Evolutionary conservation across 2,797 vertebrate species (phyloP), one percentile per base, ranked within the genome.

Genomic region (Leuciscus waleckii): DNA sequence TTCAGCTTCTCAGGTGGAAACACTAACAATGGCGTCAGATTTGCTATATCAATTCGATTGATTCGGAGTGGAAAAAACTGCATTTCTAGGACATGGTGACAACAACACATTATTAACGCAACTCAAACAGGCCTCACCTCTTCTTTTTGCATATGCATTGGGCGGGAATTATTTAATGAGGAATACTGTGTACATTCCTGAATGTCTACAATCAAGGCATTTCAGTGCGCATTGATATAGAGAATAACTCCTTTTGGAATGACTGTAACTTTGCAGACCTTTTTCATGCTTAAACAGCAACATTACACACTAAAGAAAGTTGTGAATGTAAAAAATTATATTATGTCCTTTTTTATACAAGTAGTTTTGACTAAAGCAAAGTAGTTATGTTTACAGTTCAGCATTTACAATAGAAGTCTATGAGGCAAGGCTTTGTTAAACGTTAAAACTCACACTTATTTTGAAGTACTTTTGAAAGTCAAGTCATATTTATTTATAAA

Each of bases 1-100:
- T 32, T 65, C 63, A 65, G 63, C 63, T 65, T 65, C 16, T 65
- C 63, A 65, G 63, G 63, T 65, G 63, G 63, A 65, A 65, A 65
- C 63, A 65, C 63, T 65, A 65, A 65, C 63, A 65, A 32, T 65
- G 63, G 63, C 29, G 63, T 32, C 63, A 65, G 26, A 32, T 65
- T 65, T 65, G 63, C 14, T 32, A 32, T 4, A 65, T 65, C 26
- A 63, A 29, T 63, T 63, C 26, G 61, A 63, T 63, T 29, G 26
- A 29, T 63, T 63, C 29, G 29, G 29, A 29, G 14, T 32, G 29
- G 16, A 8, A 65, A 32, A 32, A 65, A 32, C 6, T 3, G 29
- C 63, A 65, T 65, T 32, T 65, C 63, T 65, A 65, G 63, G 63
- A 65, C 29, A 65, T 32, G 29, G 29, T 16, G 63, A 17, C 63